Evolutionary conservation across 2,113 vertebrate species (phyloP).

Genomic region (Acrocephalus arundinaceus): DNA sequence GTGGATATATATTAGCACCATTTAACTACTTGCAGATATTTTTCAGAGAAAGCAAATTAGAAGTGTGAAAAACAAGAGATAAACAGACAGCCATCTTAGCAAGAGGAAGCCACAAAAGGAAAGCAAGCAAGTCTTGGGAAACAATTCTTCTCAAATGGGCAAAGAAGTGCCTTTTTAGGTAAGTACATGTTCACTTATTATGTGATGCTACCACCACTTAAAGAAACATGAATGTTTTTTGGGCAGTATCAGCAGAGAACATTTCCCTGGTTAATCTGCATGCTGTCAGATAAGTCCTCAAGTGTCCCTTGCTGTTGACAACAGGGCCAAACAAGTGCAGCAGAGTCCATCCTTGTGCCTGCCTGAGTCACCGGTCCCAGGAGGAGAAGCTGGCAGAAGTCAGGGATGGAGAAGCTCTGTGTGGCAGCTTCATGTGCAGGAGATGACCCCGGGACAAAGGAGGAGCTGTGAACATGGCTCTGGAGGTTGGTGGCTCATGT

Average conservation of each 20-base stretch:
- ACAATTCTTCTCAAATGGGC: not conserved
- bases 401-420: not conserved
- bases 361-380: accelerated
- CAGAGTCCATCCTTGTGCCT: not conserved
- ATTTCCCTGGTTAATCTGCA: not conserved
- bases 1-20: conserved; percentile 18
- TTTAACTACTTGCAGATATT: conserved; percentile 39
- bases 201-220: not conserved
- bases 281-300: accelerated
- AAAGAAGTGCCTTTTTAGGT: not conserved
- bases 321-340: accelerated
- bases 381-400: not conserved
- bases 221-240: accelerated
- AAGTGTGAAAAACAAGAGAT: not conserved
- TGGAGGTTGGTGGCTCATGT: not conserved
- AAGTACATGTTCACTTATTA: not conserved
- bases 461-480: not conserved
- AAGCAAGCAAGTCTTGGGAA: not conserved
- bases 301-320: not conserved
- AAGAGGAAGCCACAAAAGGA: not conserved
- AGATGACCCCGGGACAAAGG: accelerated
- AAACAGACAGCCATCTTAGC: not conserved
- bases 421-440: not conserved
- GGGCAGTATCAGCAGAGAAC: not conserved
- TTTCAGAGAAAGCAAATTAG: conserved; percentile 32